Evolutionary conservation across 2,797 vertebrate genomes (phyloP), one percentile per base, ranked within the genome.

Genomic region (Knipowitschia caucasica): DNA sequence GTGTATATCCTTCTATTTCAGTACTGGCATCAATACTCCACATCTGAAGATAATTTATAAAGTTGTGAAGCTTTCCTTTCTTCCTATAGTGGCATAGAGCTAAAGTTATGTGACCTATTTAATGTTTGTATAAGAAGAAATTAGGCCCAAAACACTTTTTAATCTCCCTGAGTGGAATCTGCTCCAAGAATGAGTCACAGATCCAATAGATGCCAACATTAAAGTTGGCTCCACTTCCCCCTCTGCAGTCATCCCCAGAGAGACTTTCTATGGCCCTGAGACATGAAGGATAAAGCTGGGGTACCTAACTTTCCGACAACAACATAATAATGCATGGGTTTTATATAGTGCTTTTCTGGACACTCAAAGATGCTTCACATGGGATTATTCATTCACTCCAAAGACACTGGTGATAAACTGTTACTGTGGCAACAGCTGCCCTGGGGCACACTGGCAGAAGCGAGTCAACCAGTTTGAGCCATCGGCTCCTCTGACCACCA

Each of bases 171-270:
- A 46, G 24, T 29, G 34, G 34, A 27, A 23, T 15, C 4, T 27
- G 34, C 25, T 51, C 24, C 33, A 18, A 27, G 34, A 51, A 38
- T 51, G 34, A 51, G 8, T 51, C 33, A 26, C n/a, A 26, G 33
- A 23, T 52, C 10, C 18, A 52, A n/a, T n/a, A 35, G 25, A 52
- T 39, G 35, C 24, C 34, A 52, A 39, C 34, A 38, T 38, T 18
- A 38, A 50, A 5, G n/a, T 26, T 35, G 47, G 31, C 47, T 35
- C 47, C 24, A 11, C 14, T 35, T 39, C 24, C 1, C 17, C 3
- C 15, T 52, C 11, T 52, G 50, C 50, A 26, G 17, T 38, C n/a
- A n/a, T n/a, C n/a, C 35, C 34, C 20, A n/a, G 15, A 17, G 23
- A 35, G 49, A 24, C 33, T 17, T 36, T n/a, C 21, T 33, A 25